Evolutionary conservation across 2,888 invertebrate genomes (phyloP), one percentile per base, ranked within the genome.

Genomic region (Ethmia dodecea): DNA sequence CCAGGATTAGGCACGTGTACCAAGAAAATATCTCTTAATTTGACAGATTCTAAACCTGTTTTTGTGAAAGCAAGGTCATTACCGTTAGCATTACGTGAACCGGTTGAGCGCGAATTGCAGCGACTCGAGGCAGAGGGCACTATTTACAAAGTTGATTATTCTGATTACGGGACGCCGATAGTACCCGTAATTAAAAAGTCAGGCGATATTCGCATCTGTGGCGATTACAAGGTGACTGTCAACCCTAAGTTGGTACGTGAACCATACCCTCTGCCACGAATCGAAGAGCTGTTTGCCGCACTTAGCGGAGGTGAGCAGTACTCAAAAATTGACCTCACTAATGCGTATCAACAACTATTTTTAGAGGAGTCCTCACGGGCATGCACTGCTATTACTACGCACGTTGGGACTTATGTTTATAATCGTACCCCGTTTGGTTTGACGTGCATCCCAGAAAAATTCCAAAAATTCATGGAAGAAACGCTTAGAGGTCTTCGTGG

Each of bases 401-500:
- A 32, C 10, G 2, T 10, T 11, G 32, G 32, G 3, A 10, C 15
- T 26, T 32, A 15, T 11, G 15, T 3, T 5, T 32, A 32, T 26
- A 32, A 25, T 8, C 13, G 32, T 3, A 10, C 26, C 5, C 15
- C 16, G 3, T 32, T 26, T 25, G 32, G 32, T 6, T 5, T 32
- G 5, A 15, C 9, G 10, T 25, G 15, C n/a, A 16, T 15, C 3
- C 32, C 32, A 1, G 11, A 15, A 10, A 26, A 14, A n/a, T 32
- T 32, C 11, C 25, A 26, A 10, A 8, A 13, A 5, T 6, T 13
- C 5, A 26, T 25, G 26, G 32, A 32, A 3, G 5, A 13, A 5
- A 3, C 14, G 11, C 11, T 32, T 8, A 8, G n/a, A 20, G 20
- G 20, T 9, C n/a, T 18, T 13, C 5, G 26, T 5, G 15, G 14